Base-by-base conservation (phyloP, 2,113 vertebrate species). In the Ornithorhynchus anatinus region DNA sequence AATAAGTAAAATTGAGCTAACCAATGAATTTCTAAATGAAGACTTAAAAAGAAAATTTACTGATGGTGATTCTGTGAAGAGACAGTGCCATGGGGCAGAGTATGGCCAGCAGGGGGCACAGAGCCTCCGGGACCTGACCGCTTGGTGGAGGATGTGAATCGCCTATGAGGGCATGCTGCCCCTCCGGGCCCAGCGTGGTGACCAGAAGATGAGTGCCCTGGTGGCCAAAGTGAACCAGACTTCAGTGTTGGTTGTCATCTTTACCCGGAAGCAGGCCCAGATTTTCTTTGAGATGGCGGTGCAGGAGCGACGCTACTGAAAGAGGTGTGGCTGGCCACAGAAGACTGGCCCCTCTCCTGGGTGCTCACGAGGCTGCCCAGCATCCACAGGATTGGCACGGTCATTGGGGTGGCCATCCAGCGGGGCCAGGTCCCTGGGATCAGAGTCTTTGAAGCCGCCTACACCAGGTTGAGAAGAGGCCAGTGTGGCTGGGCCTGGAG, bases 301-400 rank as follows among this genome's bases (percentile, higher is more conserved):
- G n/a, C 66, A 80, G 71, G 61, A n/a, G 71, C 22, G 94, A 95
- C 0, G 3, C 96, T 45, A 93, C 79, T 0, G 81, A 84, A 45
- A 96, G n/a, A 94, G 67, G 94, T 96, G 39, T 96, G 96, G 96
- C 85, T 96, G 1, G 94, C 92, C 31, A 89, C 91, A 0, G 95
- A 97, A 15, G 88, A 79, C 14, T 96, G 95, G 95, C 85, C 71
- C 0, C 50, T 94, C 69, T 90, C 92, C 59, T 83, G 72, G 2
- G 20, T 23, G 0, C 35, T 95, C 35, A 82, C 71, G 36, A 61
- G 35, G 1, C 5, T 91, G 36, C 72, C 90, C 1, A 91, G 92
- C 62, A 91, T 96, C 23, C 52, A n/a, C 27, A 81, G 16, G 13
- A 91, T 92, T 0, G 95, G 95, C 38, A 89, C 80, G 0, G 87